Evolutionary conservation across 2,113 vertebrate genomes (phyloP).

Genomic region (Podocnemis expansa): DNA sequence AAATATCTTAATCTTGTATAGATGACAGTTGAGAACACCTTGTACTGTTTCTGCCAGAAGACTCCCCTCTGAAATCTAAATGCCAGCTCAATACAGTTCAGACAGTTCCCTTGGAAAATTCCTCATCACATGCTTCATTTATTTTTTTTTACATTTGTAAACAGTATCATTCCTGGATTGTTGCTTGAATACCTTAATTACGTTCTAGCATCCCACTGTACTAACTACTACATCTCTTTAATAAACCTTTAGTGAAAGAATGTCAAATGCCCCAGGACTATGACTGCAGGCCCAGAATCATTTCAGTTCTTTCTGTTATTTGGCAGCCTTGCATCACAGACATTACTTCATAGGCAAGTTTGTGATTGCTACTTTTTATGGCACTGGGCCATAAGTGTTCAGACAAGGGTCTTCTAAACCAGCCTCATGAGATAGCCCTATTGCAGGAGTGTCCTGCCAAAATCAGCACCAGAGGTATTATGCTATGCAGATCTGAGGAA

Average conservation of each 20-base stretch:
- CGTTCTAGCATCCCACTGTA: not conserved
- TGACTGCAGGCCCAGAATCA: not conserved
- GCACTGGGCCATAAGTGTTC: not conserved
- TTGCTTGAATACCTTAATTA: not conserved
- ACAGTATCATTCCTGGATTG: not conserved
- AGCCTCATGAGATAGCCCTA: not conserved
- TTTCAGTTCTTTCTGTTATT: not conserved
- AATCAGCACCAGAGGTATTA: not conserved
- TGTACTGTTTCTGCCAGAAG: not conserved
- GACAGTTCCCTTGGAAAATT: not conserved
- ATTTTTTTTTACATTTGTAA: not conserved
- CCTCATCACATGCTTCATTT: not conserved
- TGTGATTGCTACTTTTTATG: not conserved
- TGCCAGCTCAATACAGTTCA: not conserved
- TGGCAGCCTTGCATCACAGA: not conserved
- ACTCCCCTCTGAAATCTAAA: not conserved
- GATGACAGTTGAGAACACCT: not conserved
- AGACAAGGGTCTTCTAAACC: not conserved
- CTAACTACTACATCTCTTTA: not conserved
- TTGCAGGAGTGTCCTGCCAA: not conserved
- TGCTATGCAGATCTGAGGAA: not conserved
- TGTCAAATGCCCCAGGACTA: not conserved
- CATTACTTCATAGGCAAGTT: not conserved
- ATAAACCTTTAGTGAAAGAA: not conserved
- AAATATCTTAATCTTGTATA: not conserved